phyloP scores from a whole-genome alignment of 2,888 invertebrate genomes.

The Nomada goodeniana region DNA sequence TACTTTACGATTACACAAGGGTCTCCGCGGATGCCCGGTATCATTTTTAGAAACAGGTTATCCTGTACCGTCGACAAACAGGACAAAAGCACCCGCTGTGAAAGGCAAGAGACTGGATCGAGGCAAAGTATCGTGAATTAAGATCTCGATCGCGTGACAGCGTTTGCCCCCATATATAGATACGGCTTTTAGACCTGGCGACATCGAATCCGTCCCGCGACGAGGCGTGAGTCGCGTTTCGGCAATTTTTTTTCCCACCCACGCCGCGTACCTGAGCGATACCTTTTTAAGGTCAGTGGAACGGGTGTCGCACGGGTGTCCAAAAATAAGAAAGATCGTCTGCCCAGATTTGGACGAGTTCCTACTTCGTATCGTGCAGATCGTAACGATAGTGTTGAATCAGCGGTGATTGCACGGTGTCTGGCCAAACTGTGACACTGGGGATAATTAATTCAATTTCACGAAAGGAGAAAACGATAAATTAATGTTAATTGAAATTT shows the following conservation, averaged over 20 bases:
- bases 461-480: no score
- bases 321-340: constrained; percentile 36
- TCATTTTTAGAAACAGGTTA: not conserved
- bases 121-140: constrained; percentile 42
- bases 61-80: not conserved
- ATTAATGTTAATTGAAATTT: no score
- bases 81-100: constrained; percentile 17
- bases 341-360: constrained; percentile 21
- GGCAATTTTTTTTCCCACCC: constrained; percentile 46
- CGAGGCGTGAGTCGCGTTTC: constrained; percentile 57
- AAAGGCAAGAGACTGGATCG: constrained; percentile 12
- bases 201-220: constrained; percentile 44
- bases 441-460: no score
- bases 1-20: no score
- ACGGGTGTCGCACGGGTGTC: constrained; percentile 42
- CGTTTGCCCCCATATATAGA: constrained; percentile 55
- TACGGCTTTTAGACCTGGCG: constrained; percentile 41
- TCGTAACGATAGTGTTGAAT: not conserved
- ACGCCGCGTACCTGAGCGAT: constrained; percentile 42
- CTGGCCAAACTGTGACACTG: no score
- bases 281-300: constrained; percentile 68
- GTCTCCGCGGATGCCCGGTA: not conserved
- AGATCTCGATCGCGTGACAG: constrained; percentile 60
- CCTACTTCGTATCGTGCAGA: not conserved
- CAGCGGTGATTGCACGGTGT: not conserved